These are phyloP conservation scores for Atrichornis clamosus DNA, from an alignment of 2,113 vertebrate species.

Conservation along the genomic window DNA sequence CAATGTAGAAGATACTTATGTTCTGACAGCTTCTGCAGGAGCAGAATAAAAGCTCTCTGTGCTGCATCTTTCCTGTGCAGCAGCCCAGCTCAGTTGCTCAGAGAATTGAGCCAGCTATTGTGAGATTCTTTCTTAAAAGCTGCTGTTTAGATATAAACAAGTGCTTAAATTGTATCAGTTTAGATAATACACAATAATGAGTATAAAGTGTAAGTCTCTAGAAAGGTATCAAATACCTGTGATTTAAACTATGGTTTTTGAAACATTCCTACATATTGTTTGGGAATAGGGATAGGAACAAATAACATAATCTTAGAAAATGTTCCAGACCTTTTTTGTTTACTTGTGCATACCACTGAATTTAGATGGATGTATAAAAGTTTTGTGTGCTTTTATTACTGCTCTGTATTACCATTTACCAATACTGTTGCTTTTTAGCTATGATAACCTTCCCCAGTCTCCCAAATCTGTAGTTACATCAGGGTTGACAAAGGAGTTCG, in stretches of 20 bases:
- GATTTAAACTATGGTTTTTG: background rate
- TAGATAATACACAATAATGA: background rate
- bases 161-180: background rate
- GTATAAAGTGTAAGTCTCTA: background rate
- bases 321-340: background rate
- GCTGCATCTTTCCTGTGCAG: background rate
- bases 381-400: background rate
- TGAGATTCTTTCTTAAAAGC: background rate
- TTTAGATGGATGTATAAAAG: background rate
- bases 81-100: background rate
- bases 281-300: background rate
- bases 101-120: background rate
- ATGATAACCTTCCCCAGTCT: background rate
- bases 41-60: background rate
- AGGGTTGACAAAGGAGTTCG: background rate
- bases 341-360: background rate
- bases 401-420: background rate
- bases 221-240: background rate
- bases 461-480: background rate
- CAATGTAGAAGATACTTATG: background rate
- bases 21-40: conserved; percentile 30
- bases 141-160: background rate
- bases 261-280: background rate
- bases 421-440: background rate
- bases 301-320: background rate